Conservation (phyloP, 2,888 invertebrate species). For the Steinernema hermaphroditum region DNA sequence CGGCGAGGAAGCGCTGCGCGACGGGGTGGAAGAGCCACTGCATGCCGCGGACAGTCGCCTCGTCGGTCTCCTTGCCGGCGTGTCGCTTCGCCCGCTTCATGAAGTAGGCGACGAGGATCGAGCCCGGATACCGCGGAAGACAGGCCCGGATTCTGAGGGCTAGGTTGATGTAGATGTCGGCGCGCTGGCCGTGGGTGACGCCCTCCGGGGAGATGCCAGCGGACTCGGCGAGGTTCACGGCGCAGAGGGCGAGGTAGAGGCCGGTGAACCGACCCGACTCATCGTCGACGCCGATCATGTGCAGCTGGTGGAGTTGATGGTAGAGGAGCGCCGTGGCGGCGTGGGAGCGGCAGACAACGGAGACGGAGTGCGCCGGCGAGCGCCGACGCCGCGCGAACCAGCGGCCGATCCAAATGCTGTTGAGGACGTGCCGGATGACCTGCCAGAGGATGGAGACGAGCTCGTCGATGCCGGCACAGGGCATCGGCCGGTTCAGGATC, state of each 20-base stretch:
- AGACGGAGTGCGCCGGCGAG: constrained; percentile 47
- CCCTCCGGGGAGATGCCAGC: constrained; percentile 54
- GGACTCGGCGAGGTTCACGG: constrained; percentile 63
- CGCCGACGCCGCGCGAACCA: constrained; percentile 51
- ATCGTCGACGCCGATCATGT: constrained; percentile 57
- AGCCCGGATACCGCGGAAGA: constrained; percentile 52
- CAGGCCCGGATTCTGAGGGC: constrained; percentile 30
- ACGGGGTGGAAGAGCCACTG: constrained; percentile 61
- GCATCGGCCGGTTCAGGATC: constrained; percentile 59
- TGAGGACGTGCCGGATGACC: constrained; percentile 58
- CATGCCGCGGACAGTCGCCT: constrained; percentile 47
- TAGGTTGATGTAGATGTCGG: constrained; percentile 50
- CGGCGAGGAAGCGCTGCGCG: constrained; percentile 50
- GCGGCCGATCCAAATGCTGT: constrained; percentile 63
- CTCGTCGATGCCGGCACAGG: constrained; percentile 56
- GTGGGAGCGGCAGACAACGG: constrained; percentile 61
- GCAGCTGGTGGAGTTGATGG: constrained; percentile 63
- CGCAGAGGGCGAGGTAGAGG: constrained; percentile 59
- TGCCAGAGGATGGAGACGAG: constrained; percentile 51
- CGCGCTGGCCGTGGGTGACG: constrained; percentile 43
- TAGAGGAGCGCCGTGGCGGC: constrained; percentile 64
- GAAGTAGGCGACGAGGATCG: constrained; percentile 58
- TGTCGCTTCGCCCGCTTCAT: constrained; percentile 57
- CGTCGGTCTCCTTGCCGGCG: constrained; percentile 45
- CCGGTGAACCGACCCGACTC: constrained; percentile 45